Evolutionary conservation across 2,113 vertebrate genomes (phyloP), one percentile per base, ranked within the genome.

Genomic region (Protobothrops flavoviridis): DNA sequence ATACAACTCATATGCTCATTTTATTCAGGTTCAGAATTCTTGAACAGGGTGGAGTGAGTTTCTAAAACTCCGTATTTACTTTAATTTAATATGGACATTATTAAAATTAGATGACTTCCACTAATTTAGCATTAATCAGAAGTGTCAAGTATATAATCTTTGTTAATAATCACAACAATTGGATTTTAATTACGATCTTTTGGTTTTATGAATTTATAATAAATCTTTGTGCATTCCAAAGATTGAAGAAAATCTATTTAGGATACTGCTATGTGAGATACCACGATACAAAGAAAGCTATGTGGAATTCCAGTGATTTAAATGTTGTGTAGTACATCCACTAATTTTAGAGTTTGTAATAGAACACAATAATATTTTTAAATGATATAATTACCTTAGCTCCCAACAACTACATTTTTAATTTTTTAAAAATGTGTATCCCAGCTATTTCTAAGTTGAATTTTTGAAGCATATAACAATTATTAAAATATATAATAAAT

Each of bases 271-370:
- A 91, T 0, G 5, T 86, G 33, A 5, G n/a, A 43, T 20, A 53
- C 2, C 26, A 26, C 4, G 4, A 0, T 0, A 64, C 50, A 0
- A 61, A 26, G 9, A 5, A 1, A 3, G 7, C 39, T 85, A 3
- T 0, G 2, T 0, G 64, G 7, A 53, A 43, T 39, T 53, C 48
- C 21, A 39, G 55, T 92, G 10, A 29, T 45, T 43, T 55, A 81
- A 45, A 92, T 48, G 17, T 86, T 21, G 33, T 92, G 24, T 50
- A 88, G 29, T 69, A 26, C 10, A 23, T 33, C 24, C 74, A 23
- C 29, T 64, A 69, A 29, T 69, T 53, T 23, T 33, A 74, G 55
- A 45, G 53, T 26, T 12, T 55, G 20, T 50, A 61, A n/a, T 20
- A 50, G 45, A 87, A 24, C 43, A 91, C 24, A 9, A 33, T 21